These are phyloP conservation scores for Rhimphoctona megacephalus DNA, from an alignment of 2,888 invertebrate species.

Conservation along the genomic window DNA sequence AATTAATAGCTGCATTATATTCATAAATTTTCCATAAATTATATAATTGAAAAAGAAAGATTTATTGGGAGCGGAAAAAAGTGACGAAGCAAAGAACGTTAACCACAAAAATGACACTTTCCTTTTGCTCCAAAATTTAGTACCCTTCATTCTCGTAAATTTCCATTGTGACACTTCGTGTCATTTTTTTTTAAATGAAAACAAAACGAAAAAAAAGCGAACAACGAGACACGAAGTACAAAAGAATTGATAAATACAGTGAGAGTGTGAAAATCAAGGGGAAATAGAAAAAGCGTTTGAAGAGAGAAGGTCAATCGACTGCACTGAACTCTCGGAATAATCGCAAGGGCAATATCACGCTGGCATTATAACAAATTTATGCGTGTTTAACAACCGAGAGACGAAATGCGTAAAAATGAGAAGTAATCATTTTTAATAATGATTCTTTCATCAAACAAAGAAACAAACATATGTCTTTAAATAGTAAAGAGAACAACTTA, in stretches of 20 bases:
- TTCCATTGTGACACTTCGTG: not conserved
- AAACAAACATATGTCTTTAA: not conserved
- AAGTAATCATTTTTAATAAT: not conserved
- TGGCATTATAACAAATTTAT: conserved; percentile 19
- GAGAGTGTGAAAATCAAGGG: conserved; percentile 42
- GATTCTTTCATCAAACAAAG: not conserved
- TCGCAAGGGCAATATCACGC: conserved; percentile 53
- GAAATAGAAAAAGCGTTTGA: conserved; percentile 26
- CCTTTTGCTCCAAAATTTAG: not conserved
- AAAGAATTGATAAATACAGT: conserved; percentile 26
- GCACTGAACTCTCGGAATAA: conserved; percentile 66
- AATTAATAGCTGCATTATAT: not conserved
- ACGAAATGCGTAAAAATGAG: not conserved
- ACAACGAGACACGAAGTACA: not conserved
- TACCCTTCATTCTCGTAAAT: not conserved
- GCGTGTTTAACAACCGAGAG: conserved; percentile 14
- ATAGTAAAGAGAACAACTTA: not conserved
- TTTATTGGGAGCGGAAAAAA: not conserved
- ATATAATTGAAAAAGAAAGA: not conserved
- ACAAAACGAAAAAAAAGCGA: not conserved
- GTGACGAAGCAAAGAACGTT: not conserved
- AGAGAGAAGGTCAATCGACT: conserved; percentile 60
- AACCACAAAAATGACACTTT: not conserved
- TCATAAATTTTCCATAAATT: not conserved
- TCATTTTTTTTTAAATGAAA: not conserved